Percentiles rank a stretch among this genome's conserved stretches.
Conservation (phyloP, 1,140 invertebrate genomes). For the Zaprionus ornatus region DNA sequence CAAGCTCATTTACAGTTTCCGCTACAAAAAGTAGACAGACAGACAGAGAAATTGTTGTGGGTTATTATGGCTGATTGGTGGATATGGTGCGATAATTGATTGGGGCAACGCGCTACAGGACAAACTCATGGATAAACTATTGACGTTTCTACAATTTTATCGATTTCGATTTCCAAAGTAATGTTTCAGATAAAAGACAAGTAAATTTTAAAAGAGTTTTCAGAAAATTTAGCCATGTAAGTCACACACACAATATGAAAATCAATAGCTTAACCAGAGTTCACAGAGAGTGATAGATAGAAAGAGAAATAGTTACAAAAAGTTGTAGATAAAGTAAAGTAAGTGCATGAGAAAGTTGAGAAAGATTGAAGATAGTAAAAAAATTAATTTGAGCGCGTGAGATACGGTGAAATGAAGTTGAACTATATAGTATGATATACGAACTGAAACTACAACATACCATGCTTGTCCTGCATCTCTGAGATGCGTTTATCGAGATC, state of each 20-base stretch:
- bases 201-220: neutral
- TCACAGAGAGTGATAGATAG: slow-evolving; percentile 33
- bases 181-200: slow-evolving; percentile 8
- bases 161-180: slow-evolving; percentile 12
- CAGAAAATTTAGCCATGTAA: slow-evolving; percentile 16
- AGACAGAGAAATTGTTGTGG: slow-evolving; percentile 65
- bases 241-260: slow-evolving; percentile 75
- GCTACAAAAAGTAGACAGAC: slow-evolving; percentile 86
- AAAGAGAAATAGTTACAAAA: slow-evolving; percentile 18
- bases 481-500: slow-evolving; percentile 89
- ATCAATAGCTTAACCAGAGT: slow-evolving; percentile 86
- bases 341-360: neutral
- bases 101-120: slow-evolving; percentile 68
- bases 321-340: slow-evolving; percentile 4
- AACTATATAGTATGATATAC: neutral
- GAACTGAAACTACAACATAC: slow-evolving; percentile 84
- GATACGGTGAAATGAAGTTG: neutral
- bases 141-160: slow-evolving; percentile 75
- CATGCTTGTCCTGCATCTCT: slow-evolving; percentile 92
- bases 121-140: slow-evolving; percentile 87
- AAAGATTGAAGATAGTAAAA: neutral
- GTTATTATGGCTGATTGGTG: slow-evolving; percentile 45
- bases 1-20: slow-evolving; percentile 92
- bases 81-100: slow-evolving; percentile 20
- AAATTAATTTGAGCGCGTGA: neutral